A percentile compares a stretch with the other conserved stretches of the same genome.
Conservation (phyloP, 2,888 invertebrate genomes). For the Xestia rhomboidea region DNA sequence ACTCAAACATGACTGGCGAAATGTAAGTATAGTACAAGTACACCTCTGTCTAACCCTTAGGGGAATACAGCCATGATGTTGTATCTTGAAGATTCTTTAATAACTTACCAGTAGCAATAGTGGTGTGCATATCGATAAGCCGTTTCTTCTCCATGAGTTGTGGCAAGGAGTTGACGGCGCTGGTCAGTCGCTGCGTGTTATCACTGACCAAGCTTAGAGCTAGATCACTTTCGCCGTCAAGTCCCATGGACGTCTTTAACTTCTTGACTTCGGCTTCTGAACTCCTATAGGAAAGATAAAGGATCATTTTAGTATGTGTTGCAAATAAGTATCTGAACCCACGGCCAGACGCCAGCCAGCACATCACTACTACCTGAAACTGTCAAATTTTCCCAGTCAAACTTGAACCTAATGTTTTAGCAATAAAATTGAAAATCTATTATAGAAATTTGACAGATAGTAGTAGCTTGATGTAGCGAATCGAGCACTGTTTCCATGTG, state of each 20-base stretch:
- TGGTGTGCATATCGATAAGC: slow-evolving; percentile 99
- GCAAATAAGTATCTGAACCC: neutral
- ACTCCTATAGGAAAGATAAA: slow-evolving; percentile 78
- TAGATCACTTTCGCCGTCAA: slow-evolving; percentile 96
- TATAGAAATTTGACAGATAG: no score
- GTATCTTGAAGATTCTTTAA: neutral
- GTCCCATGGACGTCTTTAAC: slow-evolving; percentile 98
- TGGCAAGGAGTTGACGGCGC: slow-evolving; percentile 98
- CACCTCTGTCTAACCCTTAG: neutral
- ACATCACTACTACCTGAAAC: no score
- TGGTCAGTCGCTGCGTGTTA: slow-evolving; percentile 97
- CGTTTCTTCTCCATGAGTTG: slow-evolving; percentile 99
- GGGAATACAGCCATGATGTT: neutral
- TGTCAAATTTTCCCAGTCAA: no score
- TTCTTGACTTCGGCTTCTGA: slow-evolving; percentile 99
- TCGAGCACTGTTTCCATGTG: neutral
- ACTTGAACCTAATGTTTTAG: no score
- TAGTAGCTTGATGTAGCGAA: neutral
- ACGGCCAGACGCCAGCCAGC: neutral
- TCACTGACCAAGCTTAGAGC: slow-evolving; percentile 97
- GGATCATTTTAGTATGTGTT: neutral
- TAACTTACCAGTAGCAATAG: slow-evolving; percentile 95
- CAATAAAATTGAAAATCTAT: no score
- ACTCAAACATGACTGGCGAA: neutral
- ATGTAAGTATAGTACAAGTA: neutral